Evolutionary conservation across 92 coral and sea anemone genomes (phyloP), one percentile per base, ranked within the genome.

Genomic region (Epizoanthus stellaris): DNA sequence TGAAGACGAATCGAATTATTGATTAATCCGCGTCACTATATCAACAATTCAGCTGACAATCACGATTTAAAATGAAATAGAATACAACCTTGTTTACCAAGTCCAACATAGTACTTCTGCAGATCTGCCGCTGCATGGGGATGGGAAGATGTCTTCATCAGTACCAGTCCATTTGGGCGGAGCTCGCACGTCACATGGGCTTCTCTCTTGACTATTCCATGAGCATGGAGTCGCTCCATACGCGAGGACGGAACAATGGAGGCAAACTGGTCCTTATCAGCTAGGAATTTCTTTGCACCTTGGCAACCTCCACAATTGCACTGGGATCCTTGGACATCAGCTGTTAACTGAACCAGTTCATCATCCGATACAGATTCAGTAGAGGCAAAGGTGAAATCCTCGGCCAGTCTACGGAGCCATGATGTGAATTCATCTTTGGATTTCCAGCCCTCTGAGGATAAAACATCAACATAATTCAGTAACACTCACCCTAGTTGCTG

Each of bases 211-310:
- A 70, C 58, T 17, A 70, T 49, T 39, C 62, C 61, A 73, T 49
- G 77, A 21, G 63, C 77, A 73, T 73, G 77, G 62, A 73, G 77
- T 6, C 77, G 77, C 53, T 58, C 77, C 77, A 73, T 52, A 49
- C 77, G 62, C 6, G 53, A 38, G 8, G 75, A 70, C n/a, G 77
- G 77, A 21, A 49, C 62, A n/a, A 73, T 49, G 42, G 80, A 9
- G 45, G 80, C 80, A 53, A 74, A 56, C 36, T 74, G 80, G 65
- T 54, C 65, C 12, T 54, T 54, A 21, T 74, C 47, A 9, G 4
- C 19, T 40, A 74, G 80, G 45, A 74, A 74, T 39, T 42, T 45
- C 34, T 45, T 54, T 19, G 80, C 42, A 54, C 65, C 65, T 21
- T 53, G 20, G 13, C 80, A 74, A 2, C 80, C 80, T 63, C 80